A percentile compares a stretch with the other conserved stretches of the same genome.
Evolutionary conservation across 2,797 vertebrate species (phyloP).

Genomic region (Gallinago solitaria): DNA sequence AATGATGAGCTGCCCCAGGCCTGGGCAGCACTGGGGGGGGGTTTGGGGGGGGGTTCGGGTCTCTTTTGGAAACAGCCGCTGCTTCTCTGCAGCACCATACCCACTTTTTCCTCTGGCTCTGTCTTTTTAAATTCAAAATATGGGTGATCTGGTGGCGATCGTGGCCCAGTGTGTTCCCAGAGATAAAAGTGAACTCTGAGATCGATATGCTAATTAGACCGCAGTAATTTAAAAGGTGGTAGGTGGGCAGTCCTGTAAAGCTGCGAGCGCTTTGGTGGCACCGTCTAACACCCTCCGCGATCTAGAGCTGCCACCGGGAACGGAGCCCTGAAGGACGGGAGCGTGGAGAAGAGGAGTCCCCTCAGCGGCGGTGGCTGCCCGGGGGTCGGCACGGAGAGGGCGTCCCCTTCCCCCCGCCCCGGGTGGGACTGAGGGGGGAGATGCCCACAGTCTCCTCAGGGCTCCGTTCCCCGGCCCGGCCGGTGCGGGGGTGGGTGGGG

Average conservation of each 20-base stretch:
- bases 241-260: neutral
- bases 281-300: neutral
- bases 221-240: neutral
- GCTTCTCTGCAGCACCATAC: neutral
- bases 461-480: accelerated
- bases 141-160: neutral
- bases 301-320: neutral
- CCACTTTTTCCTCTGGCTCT: neutral
- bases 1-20: neutral
- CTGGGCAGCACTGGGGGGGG: neutral
- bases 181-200: neutral
- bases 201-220: neutral
- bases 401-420: too few relatives aligned
- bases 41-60: neutral
- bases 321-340: neutral
- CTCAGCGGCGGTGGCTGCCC: accelerated
- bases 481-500: too few relatives aligned
- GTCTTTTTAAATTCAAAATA: neutral
- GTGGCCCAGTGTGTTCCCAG: neutral
- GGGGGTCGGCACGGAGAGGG: accelerated
- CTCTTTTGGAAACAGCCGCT: neutral
- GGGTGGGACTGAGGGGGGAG: too few relatives aligned
- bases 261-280: neutral
- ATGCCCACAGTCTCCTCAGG: accelerated
- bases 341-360: neutral